Conservation (phyloP, 2,888 invertebrate genomes). For the Ophion ellenae region DNA sequence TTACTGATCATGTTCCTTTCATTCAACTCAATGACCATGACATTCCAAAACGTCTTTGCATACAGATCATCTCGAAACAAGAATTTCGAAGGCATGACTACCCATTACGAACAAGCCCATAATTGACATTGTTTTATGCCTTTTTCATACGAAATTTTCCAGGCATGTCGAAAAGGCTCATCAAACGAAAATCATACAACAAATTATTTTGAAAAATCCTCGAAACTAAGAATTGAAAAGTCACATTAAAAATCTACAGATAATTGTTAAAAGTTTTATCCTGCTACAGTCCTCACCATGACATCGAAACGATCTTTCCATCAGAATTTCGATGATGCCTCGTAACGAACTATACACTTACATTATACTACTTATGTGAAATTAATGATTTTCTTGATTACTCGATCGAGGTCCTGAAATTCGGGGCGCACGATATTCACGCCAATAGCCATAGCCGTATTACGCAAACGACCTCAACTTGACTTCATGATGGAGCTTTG, state of each 20-base stretch:
- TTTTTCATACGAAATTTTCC: not conserved
- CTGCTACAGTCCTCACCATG: too few relatives aligned
- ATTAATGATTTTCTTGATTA: not conserved
- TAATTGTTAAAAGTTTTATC: too few relatives aligned
- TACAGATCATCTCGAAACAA: too few relatives aligned
- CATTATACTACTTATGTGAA: not conserved
- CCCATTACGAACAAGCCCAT: not conserved
- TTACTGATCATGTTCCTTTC: too few relatives aligned
- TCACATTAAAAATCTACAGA: not conserved
- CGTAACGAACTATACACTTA: not conserved
- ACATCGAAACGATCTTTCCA: not conserved
- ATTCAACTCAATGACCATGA: too few relatives aligned
- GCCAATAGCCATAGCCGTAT: not conserved
- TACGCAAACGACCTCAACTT: not conserved
- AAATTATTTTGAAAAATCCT: not conserved
- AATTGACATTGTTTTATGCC: not conserved
- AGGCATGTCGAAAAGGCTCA: not conserved
- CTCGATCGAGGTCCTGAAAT: not conserved
- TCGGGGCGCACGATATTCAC: not conserved
- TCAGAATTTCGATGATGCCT: not conserved
- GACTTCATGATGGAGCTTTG: not conserved
- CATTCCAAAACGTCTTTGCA: too few relatives aligned
- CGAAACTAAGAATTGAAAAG: not conserved
- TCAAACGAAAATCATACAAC: not conserved
- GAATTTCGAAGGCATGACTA: too few relatives aligned